Base-by-base conservation (phyloP, 2,888 invertebrate species). In the Torymus texanus region DNA sequence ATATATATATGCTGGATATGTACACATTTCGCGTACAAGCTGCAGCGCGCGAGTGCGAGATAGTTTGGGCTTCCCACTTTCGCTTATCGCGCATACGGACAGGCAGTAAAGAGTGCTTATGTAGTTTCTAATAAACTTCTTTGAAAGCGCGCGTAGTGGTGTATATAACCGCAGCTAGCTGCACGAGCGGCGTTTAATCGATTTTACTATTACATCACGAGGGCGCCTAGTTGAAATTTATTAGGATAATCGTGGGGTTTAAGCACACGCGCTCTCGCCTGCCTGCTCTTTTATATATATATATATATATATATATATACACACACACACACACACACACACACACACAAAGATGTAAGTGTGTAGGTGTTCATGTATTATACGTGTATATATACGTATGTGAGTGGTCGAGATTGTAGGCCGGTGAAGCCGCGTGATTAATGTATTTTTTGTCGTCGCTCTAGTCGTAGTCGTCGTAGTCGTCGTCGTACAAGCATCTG, bases 101-200 rank as follows among this genome's bases (percentile, higher is more conserved):
- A 5, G 1, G 41, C 41, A 41, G 41, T 41, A 41, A 50, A 50
- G 29, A 55, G 71, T 58, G 71, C 63, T 77, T 71, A 51, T 18
- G 51, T 18, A 29, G 51, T 58, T 63, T 65, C 65, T 71, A 77
- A 77, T 77, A 77, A 77, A 71, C 58, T 58, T 71, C 71, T 71
- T 77, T 56, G n/a, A 70, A 70, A 63, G 62, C 63, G 63, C 21
- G 16, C 51, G 50, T 21, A n/a, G 2, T 21, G 24, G 16, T 24
- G 5, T 12, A 1, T 5, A 5, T 8, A 8, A 5, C 4, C 4
- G 29, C 29, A 41, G 21, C 21, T 41, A 41, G 41, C 41, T 8
- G 41, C 41, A 41, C 41, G 41, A 0, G 41, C 41, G 41, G 55
- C 51, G 71, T 18, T 65, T 71, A 58, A 65, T 77, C 71, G 77